Evolutionary conservation across 2,888 invertebrate species (phyloP).

Genomic region (Autographa pulchrina): DNA sequence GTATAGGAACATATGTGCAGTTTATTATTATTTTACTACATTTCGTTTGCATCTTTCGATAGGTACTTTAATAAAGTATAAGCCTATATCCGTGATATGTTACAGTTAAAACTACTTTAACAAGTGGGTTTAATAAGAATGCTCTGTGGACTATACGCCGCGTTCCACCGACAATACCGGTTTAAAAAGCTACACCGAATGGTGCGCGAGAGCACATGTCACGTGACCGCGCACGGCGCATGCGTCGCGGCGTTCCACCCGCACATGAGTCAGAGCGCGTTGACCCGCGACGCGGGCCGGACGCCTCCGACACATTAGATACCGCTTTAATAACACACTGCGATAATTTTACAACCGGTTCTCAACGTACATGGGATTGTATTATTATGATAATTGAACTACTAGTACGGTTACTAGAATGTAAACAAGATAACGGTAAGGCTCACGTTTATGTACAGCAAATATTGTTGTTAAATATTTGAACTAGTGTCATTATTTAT

Average conservation of each 20-base stretch:
- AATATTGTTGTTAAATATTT: slow-evolving; percentile 54
- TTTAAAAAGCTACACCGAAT: slow-evolving; percentile 57
- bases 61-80: too few species aligned
- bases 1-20: too few species aligned
- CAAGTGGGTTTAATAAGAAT: slow-evolving; percentile 47
- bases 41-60: too few species aligned
- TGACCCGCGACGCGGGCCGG: slow-evolving; percentile 75
- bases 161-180: slow-evolving; percentile 51
- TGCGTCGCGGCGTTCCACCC: slow-evolving; percentile 50
- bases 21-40: too few species aligned
- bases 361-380: slow-evolving; percentile 60
- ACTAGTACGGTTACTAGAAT: slow-evolving; percentile 62
- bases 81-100: slow-evolving; percentile 6
- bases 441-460: slow-evolving; percentile 43
- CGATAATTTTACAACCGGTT: slow-evolving; percentile 74
- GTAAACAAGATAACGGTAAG: slow-evolving; percentile 68
- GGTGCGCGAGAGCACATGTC: slow-evolving; percentile 65
- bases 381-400: slow-evolving; percentile 69
- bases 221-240: slow-evolving; percentile 54
- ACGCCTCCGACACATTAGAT: slow-evolving; percentile 65
- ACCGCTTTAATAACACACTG: slow-evolving; percentile 59
- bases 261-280: slow-evolving; percentile 76
- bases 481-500: slow-evolving; percentile 21
- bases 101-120: slow-evolving; percentile 15
- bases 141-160: slow-evolving; percentile 34